Conservation (phyloP, 2,888 invertebrate genomes). For the Aphidius colemani region DNA sequence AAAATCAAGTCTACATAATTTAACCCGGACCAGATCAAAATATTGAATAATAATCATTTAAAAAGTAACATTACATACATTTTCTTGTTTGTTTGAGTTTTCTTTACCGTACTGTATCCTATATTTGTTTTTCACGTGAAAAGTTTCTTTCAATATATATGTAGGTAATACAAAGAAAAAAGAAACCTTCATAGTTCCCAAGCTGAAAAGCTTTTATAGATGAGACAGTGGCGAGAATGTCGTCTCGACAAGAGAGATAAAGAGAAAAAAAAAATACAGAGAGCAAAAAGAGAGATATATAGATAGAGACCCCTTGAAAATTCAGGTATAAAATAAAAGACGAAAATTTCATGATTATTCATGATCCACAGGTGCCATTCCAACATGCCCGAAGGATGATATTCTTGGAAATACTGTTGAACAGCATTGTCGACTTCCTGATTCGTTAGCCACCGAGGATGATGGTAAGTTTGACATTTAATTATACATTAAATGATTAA, state of each 20-base stretch:
- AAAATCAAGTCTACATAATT: too few species aligned
- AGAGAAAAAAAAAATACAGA: too few species aligned
- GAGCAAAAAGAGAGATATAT: too few species aligned
- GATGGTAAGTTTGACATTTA: conserved; percentile 68
- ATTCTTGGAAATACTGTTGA: conserved; percentile 65
- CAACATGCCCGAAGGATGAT: conserved; percentile 69
- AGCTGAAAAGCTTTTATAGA: background rate
- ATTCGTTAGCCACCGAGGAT: conserved; percentile 81
- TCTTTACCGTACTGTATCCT: background rate
- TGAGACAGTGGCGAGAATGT: too few species aligned
- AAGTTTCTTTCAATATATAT: too few species aligned
- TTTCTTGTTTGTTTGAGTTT: conserved; percentile 2
- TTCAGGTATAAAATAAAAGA: background rate
- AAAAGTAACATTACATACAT: too few species aligned
- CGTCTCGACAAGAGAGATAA: too few species aligned
- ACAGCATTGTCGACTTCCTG: conserved; percentile 67
- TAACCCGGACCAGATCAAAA: too few species aligned
- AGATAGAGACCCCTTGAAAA: background rate
- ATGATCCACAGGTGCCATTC: conserved; percentile 64
- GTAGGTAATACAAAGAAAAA: background rate
- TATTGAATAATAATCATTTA: background rate
- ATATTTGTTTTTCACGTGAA: background rate
- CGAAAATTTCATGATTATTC: conserved; percentile 6
- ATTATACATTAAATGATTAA: conserved; percentile 2
- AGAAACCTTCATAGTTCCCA: background rate